phyloP scores from a whole-genome alignment of 1,140 invertebrate species.

The Helicoverpa zea region DNA sequence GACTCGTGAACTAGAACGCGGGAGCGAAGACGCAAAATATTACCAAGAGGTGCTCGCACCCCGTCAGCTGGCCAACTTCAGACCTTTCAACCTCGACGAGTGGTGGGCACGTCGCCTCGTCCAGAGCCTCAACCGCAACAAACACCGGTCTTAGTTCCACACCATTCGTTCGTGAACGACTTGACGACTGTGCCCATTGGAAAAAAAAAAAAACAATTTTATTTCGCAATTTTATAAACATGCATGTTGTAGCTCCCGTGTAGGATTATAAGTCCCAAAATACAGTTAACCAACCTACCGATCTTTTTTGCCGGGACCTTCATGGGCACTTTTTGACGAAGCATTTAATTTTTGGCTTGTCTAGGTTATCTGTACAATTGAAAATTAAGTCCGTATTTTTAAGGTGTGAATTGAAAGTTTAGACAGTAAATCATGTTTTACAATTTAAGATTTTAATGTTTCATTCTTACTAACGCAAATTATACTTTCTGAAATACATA shows the following conservation, averaged over 20 bases:
- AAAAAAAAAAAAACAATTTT: slow-evolving; percentile 31
- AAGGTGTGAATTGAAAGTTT: slow-evolving; percentile 33
- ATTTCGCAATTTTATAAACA: not conserved
- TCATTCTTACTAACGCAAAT: not conserved
- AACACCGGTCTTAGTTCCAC: slow-evolving; percentile 82
- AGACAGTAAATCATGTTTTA: slow-evolving; percentile 35
- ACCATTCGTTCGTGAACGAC: slow-evolving; percentile 19
- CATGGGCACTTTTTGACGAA: not conserved
- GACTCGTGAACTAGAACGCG: slow-evolving; percentile 78
- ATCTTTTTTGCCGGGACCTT: not conserved
- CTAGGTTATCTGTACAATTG: slow-evolving; percentile 27
- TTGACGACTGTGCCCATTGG: slow-evolving; percentile 43
- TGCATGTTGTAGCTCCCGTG: not conserved
- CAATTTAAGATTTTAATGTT: slow-evolving; percentile 12
- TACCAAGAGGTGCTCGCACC: slow-evolving; percentile 75
- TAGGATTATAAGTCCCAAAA: not conserved
- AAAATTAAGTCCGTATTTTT: slow-evolving; percentile 30
- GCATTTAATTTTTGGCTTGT: slow-evolving; percentile 19
- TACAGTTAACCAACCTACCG: not conserved
- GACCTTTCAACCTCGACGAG: slow-evolving; percentile 83
- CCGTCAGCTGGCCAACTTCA: slow-evolving; percentile 78
- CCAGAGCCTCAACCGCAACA: slow-evolving; percentile 81
- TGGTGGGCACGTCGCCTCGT: slow-evolving; percentile 78
- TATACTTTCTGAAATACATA: not conserved
- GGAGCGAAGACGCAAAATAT: slow-evolving; percentile 78